Evolutionary conservation across 2,888 invertebrate species (phyloP).

Genomic region (Nemurella pictetii): DNA sequence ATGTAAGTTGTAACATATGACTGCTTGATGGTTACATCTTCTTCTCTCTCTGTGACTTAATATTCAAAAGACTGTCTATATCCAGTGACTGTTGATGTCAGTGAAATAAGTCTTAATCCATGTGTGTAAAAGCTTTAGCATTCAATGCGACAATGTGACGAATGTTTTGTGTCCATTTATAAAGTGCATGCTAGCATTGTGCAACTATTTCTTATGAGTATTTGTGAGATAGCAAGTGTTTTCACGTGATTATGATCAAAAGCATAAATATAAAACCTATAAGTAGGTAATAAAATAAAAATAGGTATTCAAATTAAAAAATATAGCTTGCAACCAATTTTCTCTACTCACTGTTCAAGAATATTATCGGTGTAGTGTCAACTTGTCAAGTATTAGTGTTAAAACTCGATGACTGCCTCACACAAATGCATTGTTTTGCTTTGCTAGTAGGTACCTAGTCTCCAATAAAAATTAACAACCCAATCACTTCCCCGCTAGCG

Average conservation of each 20-base stretch:
- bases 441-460: too few species aligned
- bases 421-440: not conserved
- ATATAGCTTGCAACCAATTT: not conserved
- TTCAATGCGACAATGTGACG: not conserved
- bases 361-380: not conserved
- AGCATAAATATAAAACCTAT: too few species aligned
- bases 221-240: not conserved
- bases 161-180: not conserved
- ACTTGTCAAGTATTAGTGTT: not conserved
- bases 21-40: not conserved
- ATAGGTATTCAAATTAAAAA: not conserved
- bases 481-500: not conserved
- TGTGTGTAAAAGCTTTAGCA: not conserved
- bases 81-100: not conserved
- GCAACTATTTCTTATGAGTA: not conserved
- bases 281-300: not conserved
- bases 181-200: not conserved
- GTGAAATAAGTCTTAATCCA: not conserved
- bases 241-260: not conserved
- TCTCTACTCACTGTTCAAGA: not conserved
- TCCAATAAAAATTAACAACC: too few species aligned
- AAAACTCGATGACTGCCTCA: not conserved
- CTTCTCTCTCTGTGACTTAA: not conserved
- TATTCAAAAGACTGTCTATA: not conserved
- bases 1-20: not conserved